Conservation (phyloP, 2,888 invertebrate genomes). For the Andrena fulva region DNA sequence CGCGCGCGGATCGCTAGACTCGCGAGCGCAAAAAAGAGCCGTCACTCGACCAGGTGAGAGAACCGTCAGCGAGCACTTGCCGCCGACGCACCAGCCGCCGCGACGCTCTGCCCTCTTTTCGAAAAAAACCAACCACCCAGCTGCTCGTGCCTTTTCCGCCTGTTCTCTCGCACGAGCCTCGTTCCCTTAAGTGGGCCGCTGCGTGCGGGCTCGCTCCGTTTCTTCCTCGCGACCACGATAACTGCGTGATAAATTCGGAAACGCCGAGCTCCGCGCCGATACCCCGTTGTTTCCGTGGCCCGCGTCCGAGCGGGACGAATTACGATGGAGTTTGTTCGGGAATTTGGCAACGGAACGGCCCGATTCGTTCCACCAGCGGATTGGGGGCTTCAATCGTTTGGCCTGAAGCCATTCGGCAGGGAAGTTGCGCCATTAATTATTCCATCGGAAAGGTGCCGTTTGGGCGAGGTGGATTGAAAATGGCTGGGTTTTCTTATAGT, state of each 20-base stretch:
- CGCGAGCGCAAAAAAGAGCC: conserved; percentile 13
- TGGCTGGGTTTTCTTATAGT: background rate
- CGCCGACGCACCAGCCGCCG: conserved; percentile 8
- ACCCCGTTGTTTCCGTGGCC: background rate
- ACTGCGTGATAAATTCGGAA: background rate
- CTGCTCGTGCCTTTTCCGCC: background rate
- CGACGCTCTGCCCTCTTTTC: conserved; percentile 14
- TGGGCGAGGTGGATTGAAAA: conserved; percentile 3
- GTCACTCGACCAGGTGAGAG: conserved; percentile 41
- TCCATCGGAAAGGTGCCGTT: conserved; percentile 16
- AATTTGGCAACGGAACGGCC: conserved; percentile 35
- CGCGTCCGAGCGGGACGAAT: background rate
- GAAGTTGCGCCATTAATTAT: conserved; percentile 42
- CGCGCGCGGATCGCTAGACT: conserved; percentile 1
- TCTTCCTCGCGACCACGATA: background rate
- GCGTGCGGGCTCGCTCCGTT: conserved; percentile 7
- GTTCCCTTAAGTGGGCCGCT: conserved; percentile 9
- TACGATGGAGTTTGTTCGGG: background rate
- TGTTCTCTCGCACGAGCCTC: conserved; percentile 1
- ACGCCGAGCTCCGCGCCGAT: background rate
- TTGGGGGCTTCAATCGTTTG: conserved; percentile 35
- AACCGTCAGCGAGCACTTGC: conserved; percentile 25
- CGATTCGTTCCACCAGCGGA: conserved; percentile 14
- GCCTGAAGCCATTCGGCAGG: conserved; percentile 28
- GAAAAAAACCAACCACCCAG: conserved; percentile 33